These are phyloP conservation scores for Pegea sp. DNA, from an alignment of 23 tunicate genomes.

Conservation along the genomic window DNA sequence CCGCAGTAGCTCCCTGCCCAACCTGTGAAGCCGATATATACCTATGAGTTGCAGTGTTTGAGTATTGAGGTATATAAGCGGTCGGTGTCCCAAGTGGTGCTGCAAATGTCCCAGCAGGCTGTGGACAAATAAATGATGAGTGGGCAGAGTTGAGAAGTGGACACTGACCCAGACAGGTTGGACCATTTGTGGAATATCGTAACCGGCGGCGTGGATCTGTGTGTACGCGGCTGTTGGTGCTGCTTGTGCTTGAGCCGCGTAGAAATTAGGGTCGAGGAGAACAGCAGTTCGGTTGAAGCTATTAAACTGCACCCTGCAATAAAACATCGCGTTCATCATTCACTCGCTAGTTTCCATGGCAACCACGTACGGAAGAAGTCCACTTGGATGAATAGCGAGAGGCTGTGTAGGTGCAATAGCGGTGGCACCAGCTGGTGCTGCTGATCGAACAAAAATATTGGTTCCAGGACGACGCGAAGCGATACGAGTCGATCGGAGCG, in stretches of 20 bases:
- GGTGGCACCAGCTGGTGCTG: too few relatives aligned
- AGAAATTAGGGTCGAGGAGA: too few relatives aligned
- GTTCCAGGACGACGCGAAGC: neutral
- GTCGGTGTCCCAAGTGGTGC: neutral
- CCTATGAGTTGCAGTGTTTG: neutral
- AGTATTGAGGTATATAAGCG: neutral
- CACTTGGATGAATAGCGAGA: too few relatives aligned
- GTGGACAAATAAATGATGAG: neutral
- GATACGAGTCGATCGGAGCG: too few relatives aligned
- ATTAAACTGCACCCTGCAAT: too few relatives aligned
- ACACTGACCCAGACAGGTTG: neutral
- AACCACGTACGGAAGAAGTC: too few relatives aligned
- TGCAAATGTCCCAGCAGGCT: neutral
- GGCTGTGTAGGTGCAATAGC: too few relatives aligned
- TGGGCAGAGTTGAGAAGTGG: neutral
- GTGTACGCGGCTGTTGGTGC: neutral
- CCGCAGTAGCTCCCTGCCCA: conserved; percentile 8
- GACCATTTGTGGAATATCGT: neutral
- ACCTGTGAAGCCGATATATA: conserved; percentile 1
- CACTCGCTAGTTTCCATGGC: too few relatives aligned
- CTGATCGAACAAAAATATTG: too few relatives aligned
- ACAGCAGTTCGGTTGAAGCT: too few relatives aligned
- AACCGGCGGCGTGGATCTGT: neutral
- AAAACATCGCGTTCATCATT: too few relatives aligned
- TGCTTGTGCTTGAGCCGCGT: neutral